Base-by-base conservation (phyloP, 2,797 vertebrate genomes). In the Rhinichthys osculus region DNA sequence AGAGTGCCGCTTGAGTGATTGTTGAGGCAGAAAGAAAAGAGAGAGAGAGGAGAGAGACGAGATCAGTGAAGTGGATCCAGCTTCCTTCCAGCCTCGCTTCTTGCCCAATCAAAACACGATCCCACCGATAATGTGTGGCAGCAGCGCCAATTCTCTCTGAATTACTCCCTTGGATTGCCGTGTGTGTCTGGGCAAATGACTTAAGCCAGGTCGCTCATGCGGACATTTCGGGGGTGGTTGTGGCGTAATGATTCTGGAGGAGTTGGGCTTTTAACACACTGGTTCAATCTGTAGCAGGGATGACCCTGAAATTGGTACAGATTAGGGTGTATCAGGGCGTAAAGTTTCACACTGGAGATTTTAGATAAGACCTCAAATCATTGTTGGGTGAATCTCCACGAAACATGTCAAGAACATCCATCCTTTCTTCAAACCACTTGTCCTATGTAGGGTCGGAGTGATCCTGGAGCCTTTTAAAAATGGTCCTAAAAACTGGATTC, bases 31-130 rank as follows among this genome's bases (percentile, higher is more conserved):
- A 84, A 79, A 83, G 30, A 69, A 54, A 59, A 40, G 72, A 5
- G 13, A 38, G 44, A 54, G 40, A 8, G 14, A 57, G 44, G 27
- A 78, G 71, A 78, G 67, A 71, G 74, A 71, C 59, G 73, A 85
- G 74, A 50, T 85, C 84, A 86, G 40, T 83, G 52, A 81, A 82
- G 76, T 85, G 78, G 44, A 80, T 82, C 54, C 42, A 67, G 78
- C 84, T 80, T 87, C 72, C 82, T 84, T 62, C 57, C 74, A 85
- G 78, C 40, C n/a, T 83, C 82, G 82, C 80, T 85, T 76, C 62
- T 83, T 19, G 19, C 35, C 79, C 69, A 81, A 77, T 83, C 76
- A 85, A 83, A 89, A 84, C 78, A 76, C 16, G 9, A 35, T 57
- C 40, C 71, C 7, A 7, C 23, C 7, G 6, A 78, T 82, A 83